These are phyloP conservation scores for Trichonephila clavata DNA, from an alignment of 1,140 invertebrate species.

Conservation along the genomic window DNA sequence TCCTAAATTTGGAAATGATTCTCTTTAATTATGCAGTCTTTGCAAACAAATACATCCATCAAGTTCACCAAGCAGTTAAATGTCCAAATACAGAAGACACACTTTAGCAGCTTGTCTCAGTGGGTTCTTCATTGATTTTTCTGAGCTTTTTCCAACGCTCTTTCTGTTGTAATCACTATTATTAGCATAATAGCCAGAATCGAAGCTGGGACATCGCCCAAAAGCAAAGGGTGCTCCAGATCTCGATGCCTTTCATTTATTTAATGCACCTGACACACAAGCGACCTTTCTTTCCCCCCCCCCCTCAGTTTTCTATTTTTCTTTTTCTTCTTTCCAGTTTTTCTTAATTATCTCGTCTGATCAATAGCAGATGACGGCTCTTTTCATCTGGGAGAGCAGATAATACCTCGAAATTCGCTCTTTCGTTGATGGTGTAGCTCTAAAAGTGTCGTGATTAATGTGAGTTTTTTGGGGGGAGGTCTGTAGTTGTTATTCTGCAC, in stretches of 20 bases:
- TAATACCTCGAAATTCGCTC: background rate
- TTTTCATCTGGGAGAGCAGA: conserved; percentile 43
- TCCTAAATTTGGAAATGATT: too few species aligned
- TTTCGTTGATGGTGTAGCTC: background rate
- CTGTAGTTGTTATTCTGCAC: too few species aligned
- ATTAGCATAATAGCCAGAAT: conserved; percentile 60
- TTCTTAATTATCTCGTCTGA: conserved; percentile 32
- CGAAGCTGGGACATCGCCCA: conserved; percentile 49
- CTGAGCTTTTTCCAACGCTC: conserved; percentile 29
- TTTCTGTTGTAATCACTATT: conserved; percentile 51
- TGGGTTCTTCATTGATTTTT: conserved; percentile 45
- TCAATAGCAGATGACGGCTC: conserved; percentile 39
- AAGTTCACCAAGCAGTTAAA: too few species aligned
- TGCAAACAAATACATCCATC: too few species aligned
- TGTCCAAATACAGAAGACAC: background rate
- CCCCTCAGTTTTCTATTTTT: background rate
- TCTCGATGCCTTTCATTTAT: conserved; percentile 34
- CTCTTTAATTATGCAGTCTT: too few species aligned
- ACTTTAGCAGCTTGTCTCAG: background rate
- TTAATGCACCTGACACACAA: conserved; percentile 55
- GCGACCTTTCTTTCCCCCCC: background rate
- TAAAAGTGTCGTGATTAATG: conserved; percentile 14
- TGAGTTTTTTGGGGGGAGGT: background rate
- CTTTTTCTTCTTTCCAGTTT: background rate
- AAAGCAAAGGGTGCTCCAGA: conserved; percentile 34